A percentile compares a stretch with the other conserved stretches of the same genome.
These are phyloP conservation scores for Pollimyrus isidori DNA, from an alignment of 2,113 vertebrate genomes.

Conservation along the genomic window DNA sequence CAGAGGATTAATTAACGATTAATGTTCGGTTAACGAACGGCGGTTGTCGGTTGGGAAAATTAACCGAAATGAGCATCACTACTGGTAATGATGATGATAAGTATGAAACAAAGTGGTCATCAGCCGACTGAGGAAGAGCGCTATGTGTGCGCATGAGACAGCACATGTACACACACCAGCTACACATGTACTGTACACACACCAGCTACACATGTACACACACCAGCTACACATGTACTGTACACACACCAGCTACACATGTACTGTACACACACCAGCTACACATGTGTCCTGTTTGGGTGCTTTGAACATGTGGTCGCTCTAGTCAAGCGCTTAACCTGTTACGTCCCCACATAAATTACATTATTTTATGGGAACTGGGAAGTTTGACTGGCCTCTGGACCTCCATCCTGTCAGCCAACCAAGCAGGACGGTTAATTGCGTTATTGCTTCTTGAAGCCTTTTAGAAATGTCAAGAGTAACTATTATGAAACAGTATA, in stretches of 20 bases:
- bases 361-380: neutral
- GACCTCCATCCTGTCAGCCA: neutral
- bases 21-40: no score
- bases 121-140: neutral
- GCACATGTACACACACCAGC: neutral
- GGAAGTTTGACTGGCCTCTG: neutral
- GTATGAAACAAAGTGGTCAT: neutral
- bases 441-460: neutral
- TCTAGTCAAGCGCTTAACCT: no score
- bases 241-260: no score
- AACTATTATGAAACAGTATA: neutral
- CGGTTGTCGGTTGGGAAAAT: no score
- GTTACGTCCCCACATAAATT: no score
- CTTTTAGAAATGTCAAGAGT: neutral
- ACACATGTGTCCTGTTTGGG: neutral
- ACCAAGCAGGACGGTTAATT: neutral
- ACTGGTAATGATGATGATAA: no score
- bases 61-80: no score
- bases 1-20: no score
- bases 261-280: no score
- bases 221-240: no score
- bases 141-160: neutral
- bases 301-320: neutral
- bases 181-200: no score
- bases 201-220: no score